These are phyloP conservation scores for Helostoma temminkii DNA, from an alignment of 2,797 vertebrate genomes.

Conservation along the genomic window DNA sequence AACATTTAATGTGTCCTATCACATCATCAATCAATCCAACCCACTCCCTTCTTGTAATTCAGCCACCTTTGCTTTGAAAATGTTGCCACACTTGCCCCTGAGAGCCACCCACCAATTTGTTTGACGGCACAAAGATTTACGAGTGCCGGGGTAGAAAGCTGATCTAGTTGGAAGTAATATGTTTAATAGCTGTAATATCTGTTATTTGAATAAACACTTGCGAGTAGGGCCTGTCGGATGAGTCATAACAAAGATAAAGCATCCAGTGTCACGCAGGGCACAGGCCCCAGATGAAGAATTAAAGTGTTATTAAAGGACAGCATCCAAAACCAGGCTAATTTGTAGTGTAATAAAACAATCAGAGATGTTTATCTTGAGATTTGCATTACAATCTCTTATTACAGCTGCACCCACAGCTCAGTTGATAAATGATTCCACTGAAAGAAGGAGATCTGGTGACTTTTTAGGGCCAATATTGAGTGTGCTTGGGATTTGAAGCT, in stretches of 20 bases:
- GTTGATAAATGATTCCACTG: constrained; percentile 64
- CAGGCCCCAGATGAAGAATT: constrained; percentile 71
- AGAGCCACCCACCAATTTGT: constrained; percentile 51
- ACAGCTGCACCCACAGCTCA: constrained; percentile 45
- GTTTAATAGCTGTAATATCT: constrained; percentile 76
- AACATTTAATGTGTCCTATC: constrained; percentile 28
- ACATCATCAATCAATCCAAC: constrained; percentile 26
- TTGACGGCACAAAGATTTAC: constrained; percentile 67
- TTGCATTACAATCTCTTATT: constrained; percentile 61
- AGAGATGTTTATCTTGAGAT: constrained; percentile 74
- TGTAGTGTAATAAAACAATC: constrained; percentile 72
- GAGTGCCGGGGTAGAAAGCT: constrained; percentile 34
- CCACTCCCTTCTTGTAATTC: constrained; percentile 8
- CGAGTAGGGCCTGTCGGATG: constrained; percentile 45
- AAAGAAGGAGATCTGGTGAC: constrained; percentile 69
- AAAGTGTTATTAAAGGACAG: constrained; percentile 75
- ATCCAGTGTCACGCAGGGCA: constrained; percentile 63
- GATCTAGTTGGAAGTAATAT: constrained; percentile 65
- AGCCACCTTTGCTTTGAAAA: constrained; percentile 17
- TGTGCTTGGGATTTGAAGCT: constrained; percentile 54
- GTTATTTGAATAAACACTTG: constrained; percentile 75
- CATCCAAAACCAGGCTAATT: constrained; percentile 67
- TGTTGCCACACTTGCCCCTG: constrained; percentile 58
- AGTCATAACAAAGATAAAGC: constrained; percentile 76
- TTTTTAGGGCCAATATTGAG: constrained; percentile 72